Conservation (phyloP, 2,113 vertebrate genomes). For the Psettodes erumei region DNA sequence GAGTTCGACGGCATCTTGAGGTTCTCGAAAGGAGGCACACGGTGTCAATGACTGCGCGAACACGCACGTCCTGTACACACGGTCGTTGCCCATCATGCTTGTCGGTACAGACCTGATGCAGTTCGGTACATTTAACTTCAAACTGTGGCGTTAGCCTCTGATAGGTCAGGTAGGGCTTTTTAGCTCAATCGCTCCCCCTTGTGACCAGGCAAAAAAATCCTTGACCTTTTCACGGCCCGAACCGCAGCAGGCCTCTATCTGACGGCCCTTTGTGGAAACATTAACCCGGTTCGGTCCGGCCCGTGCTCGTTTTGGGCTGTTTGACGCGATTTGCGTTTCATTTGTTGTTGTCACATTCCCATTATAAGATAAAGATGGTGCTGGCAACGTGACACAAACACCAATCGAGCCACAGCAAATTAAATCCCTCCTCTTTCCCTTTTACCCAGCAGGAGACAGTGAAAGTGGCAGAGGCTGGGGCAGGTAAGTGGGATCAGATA, state of each 20-base stretch:
- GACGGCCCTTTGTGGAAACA: background rate
- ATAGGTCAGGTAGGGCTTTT: background rate
- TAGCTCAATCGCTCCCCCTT: constrained; percentile 49
- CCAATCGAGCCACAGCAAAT: background rate
- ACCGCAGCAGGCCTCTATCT: background rate
- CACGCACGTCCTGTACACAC: background rate
- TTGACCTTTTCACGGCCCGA: background rate
- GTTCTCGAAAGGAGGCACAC: background rate
- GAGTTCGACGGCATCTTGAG: background rate
- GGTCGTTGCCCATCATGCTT: background rate
- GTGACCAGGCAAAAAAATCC: constrained; percentile 28
- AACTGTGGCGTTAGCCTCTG: background rate
- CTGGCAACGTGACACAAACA: constrained; percentile 2
- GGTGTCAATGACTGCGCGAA: background rate
- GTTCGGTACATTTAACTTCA: background rate
- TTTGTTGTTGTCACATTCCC: background rate
- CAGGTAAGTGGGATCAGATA: constrained; percentile 61
- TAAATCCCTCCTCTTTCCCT: constrained; percentile 33
- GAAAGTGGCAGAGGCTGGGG: constrained; percentile 9
- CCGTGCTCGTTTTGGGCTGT: background rate
- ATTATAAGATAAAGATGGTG: constrained; percentile 3
- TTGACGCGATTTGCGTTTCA: constrained; percentile 26
- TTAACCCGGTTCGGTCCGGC: too few relatives aligned
- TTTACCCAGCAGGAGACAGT: constrained; percentile 60
- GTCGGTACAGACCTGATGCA: background rate